Evolutionary conservation across 2,888 invertebrate species (phyloP).

Genomic region (Zonitis immaculata): DNA sequence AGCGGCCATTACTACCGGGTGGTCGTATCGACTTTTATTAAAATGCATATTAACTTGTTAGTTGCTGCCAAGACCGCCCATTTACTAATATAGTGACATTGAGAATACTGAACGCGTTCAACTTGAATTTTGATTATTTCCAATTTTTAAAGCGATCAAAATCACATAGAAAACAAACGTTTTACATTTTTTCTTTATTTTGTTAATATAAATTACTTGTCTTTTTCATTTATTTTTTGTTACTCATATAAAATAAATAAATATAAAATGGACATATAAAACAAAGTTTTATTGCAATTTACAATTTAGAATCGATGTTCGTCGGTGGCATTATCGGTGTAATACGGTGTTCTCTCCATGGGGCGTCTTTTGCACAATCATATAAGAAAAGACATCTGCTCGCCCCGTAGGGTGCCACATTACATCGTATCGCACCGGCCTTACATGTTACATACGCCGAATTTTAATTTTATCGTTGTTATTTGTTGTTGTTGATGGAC

Average conservation of each 20-base stretch:
- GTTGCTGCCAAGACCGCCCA: constrained; percentile 44
- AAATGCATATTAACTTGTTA: constrained; percentile 51
- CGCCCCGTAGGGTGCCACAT: constrained; percentile 30
- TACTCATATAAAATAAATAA: too few relatives aligned
- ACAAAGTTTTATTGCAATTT: not conserved
- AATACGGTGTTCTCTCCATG: constrained; percentile 40
- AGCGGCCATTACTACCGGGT: constrained; percentile 47
- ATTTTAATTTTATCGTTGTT: constrained; percentile 26
- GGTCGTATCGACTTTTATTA: constrained; percentile 48
- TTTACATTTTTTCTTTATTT: not conserved
- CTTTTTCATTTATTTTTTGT: too few relatives aligned
- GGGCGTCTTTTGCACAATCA: constrained; percentile 31
- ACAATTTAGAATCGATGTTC: constrained; percentile 33
- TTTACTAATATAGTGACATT: constrained; percentile 50
- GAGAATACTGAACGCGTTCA: constrained; percentile 38
- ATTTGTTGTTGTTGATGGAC: constrained; percentile 4
- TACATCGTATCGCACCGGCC: constrained; percentile 26
- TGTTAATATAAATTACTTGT: too few relatives aligned
- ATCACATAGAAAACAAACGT: not conserved
- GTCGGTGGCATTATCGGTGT: constrained; percentile 35
- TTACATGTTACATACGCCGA: constrained; percentile 25
- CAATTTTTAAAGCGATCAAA: too few relatives aligned
- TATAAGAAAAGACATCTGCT: constrained; percentile 37
- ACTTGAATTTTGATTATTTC: not conserved
- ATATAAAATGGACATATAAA: too few relatives aligned